These are phyloP conservation scores for Sericinus montela DNA, from an alignment of 2,888 invertebrate species.

Conservation along the genomic window DNA sequence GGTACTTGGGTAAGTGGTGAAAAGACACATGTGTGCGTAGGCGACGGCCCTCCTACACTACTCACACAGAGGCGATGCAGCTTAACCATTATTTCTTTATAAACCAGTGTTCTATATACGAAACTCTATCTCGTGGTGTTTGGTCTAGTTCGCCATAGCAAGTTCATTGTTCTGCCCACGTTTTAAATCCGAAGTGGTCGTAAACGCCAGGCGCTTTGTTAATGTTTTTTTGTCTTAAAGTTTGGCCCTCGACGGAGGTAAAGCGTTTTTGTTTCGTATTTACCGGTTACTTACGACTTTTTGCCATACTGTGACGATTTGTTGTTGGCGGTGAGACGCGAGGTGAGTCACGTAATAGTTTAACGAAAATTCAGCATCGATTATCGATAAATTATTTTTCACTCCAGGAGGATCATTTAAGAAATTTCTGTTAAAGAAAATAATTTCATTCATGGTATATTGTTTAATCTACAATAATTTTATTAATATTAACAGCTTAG, in stretches of 20 bases:
- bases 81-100: conserved; percentile 42
- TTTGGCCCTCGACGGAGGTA: conserved; percentile 52
- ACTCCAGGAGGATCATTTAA: background rate
- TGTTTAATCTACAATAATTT: too few relatives aligned
- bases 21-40: conserved; percentile 42
- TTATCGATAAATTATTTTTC: conserved; percentile 43
- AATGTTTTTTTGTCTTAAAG: conserved; percentile 51
- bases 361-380: conserved; percentile 49
- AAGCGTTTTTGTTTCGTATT: conserved; percentile 58
- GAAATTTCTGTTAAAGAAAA: too few relatives aligned
- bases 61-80: conserved; percentile 38
- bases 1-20: conserved; percentile 22
- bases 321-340: conserved; percentile 75
- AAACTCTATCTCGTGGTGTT: conserved; percentile 59
- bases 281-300: conserved; percentile 62
- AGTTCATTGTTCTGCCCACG: conserved; percentile 69
- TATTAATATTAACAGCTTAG: too few relatives aligned
- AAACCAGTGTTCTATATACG: conserved; percentile 54
- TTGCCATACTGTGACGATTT: conserved; percentile 51
- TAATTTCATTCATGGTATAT: too few relatives aligned
- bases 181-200: conserved; percentile 40
- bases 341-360: conserved; percentile 71
- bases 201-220: conserved; percentile 57
- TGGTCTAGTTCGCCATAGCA: conserved; percentile 76
- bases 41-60: conserved; percentile 42